phyloP scores from a whole-genome alignment of 2,797 vertebrate species.

The Spea hammondii region DNA sequence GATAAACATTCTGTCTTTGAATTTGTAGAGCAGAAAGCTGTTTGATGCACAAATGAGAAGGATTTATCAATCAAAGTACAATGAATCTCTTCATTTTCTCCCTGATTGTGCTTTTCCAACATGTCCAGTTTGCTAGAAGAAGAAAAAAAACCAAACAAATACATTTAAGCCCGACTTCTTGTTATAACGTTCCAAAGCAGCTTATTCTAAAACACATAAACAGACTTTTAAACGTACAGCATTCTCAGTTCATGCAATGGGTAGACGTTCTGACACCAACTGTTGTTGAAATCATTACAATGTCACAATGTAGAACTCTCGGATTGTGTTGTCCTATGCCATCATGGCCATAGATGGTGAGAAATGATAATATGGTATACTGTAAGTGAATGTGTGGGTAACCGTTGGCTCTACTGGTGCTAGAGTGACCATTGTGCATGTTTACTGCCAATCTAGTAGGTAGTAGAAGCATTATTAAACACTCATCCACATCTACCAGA shows the following conservation, averaged over 20 bases:
- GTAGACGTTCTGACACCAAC: neutral
- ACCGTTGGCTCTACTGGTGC: too few relatives aligned
- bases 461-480: too few relatives aligned
- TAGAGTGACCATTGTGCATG: too few relatives aligned
- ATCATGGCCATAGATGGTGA: too few relatives aligned
- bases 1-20: constrained; percentile 64
- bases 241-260: neutral
- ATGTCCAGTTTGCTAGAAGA: constrained; percentile 10
- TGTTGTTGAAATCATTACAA: neutral
- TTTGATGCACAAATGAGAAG: constrained; percentile 57
- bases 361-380: too few relatives aligned
- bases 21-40: constrained; percentile 56
- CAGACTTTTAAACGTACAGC: too few relatives aligned
- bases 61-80: constrained; percentile 54
- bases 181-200: neutral
- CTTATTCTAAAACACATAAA: neutral
- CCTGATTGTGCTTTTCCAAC: constrained; percentile 46
- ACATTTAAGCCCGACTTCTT: constrained; percentile 33
- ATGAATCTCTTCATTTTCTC: constrained; percentile 53
- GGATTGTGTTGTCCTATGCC: too few relatives aligned
- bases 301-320: too few relatives aligned
- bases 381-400: too few relatives aligned
- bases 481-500: too few relatives aligned
- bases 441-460: too few relatives aligned
- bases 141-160: neutral